A percentile compares a stretch with the other conserved stretches of the same genome.
Evolutionary conservation across 2,797 vertebrate species (phyloP).

Genomic region (Gobio occitaniae): DNA sequence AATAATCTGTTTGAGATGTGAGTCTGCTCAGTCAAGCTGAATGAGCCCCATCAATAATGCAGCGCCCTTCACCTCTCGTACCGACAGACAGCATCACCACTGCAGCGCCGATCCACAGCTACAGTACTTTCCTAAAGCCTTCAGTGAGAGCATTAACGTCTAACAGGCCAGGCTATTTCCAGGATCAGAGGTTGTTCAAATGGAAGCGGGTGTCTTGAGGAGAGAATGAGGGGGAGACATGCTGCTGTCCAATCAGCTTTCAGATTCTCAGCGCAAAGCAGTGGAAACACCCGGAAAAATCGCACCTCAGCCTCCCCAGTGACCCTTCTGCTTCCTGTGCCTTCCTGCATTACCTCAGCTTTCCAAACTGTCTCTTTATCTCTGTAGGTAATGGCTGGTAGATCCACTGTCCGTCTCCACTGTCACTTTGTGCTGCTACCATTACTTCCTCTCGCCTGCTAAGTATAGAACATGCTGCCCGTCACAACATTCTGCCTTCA

Average conservation of each 20-base stretch:
- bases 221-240: not conserved
- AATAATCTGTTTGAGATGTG: constrained; percentile 47
- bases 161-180: not conserved
- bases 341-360: constrained; percentile 6
- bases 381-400: not conserved
- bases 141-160: constrained; percentile 31
- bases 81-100: not conserved
- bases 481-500: constrained; percentile 1
- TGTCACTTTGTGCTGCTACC: constrained; percentile 19
- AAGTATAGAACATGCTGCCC: not conserved
- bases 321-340: not conserved
- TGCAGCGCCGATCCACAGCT: constrained; percentile 12
- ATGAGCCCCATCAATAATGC: constrained; percentile 50
- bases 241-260: not conserved
- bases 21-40: constrained; percentile 45
- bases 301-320: not conserved
- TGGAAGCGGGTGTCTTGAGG: not conserved
- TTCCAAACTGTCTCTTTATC: not conserved
- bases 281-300: not conserved
- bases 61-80: constrained; percentile 33
- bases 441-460: not conserved
- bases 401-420: constrained; percentile 28
- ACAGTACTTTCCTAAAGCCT: constrained; percentile 25
- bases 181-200: constrained; percentile 17
- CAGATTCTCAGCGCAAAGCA: not conserved